These are phyloP conservation scores for Ashinkailepas kermadecensis DNA, from an alignment of 2,888 invertebrate species.

Conservation along the genomic window DNA sequence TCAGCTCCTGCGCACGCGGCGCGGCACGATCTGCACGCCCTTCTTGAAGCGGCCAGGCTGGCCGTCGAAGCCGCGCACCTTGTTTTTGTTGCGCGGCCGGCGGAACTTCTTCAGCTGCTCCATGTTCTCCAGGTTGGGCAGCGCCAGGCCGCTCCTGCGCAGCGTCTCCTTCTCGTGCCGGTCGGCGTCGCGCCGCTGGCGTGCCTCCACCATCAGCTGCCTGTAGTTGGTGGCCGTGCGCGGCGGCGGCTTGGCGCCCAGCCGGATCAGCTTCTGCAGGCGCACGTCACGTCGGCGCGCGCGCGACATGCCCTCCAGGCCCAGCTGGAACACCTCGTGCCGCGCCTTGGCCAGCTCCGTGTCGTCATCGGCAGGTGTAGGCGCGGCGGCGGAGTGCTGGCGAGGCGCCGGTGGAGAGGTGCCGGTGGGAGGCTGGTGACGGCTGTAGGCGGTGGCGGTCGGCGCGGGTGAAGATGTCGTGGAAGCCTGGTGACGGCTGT, in stretches of 20 bases:
- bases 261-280: neutral
- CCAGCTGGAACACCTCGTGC: conserved; percentile 20
- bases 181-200: neutral
- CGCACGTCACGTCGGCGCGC: neutral
- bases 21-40: neutral
- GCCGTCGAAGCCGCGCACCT: conserved; percentile 4
- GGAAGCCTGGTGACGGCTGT: too few species aligned
- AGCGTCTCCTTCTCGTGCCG: neutral
- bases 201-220: conserved; percentile 10
- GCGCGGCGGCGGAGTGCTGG: neutral
- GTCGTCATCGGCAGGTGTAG: neutral
- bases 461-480: neutral
- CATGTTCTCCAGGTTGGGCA: neutral
- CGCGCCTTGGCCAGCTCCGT: neutral
- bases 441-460: neutral
- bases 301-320: conserved; percentile 12
- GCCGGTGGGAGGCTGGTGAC: neutral
- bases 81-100: conserved; percentile 11
- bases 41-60: conserved; percentile 15
- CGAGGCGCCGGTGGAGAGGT: neutral
- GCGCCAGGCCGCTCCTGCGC: conserved; percentile 6
- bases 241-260: conserved; percentile 23
- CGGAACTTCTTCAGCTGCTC: neutral
- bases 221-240: neutral
- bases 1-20: conserved; percentile 1